Conservation (phyloP, 2,113 vertebrate species). For the Drymodes brunneopygia region DNA sequence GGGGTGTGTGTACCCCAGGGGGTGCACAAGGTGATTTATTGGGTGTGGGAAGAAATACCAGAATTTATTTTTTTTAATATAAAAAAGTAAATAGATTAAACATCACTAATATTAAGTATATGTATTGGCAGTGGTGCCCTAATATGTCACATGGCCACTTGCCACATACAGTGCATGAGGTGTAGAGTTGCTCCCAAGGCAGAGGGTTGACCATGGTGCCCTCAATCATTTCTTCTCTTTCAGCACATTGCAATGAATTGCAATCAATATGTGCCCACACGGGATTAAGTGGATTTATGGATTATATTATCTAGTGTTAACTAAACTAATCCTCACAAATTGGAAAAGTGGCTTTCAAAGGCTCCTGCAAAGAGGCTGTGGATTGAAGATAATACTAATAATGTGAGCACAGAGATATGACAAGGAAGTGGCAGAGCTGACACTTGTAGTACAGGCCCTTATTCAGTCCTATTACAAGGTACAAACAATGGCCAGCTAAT, state of each 20-base stretch:
- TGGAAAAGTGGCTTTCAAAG: neutral
- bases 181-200: rapidly evolving
- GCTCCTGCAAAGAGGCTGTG: neutral
- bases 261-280: neutral
- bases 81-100: neutral
- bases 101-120: neutral
- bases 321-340: neutral
- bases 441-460: neutral
- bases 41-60: neutral
- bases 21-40: neutral
- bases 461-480: rapidly evolving
- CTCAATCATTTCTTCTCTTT: neutral
- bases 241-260: neutral
- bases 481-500: neutral
- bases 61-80: neutral
- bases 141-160: neutral
- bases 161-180: neutral
- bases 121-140: neutral
- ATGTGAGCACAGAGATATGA: neutral
- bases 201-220: neutral
- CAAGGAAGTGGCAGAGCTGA: neutral
- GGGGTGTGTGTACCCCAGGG: rapidly evolving
- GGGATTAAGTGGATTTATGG: neutral
- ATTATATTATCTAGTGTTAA: neutral
- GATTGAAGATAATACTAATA: neutral